Conservation (phyloP, 1,140 invertebrate genomes). For the Grapholita molesta region DNA sequence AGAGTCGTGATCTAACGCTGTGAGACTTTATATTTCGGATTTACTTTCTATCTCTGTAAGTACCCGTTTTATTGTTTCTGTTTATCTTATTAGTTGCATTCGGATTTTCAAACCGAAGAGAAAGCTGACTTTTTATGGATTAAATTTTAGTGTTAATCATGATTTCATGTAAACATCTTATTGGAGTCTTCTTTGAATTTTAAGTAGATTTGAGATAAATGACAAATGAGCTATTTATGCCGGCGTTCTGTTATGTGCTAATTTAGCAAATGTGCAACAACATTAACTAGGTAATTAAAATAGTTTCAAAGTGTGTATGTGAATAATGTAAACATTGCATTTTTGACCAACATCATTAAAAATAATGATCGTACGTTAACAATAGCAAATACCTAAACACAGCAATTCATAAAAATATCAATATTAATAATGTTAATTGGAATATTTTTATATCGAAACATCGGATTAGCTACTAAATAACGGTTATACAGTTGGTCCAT, state of each 20-base stretch:
- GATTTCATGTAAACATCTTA: neutral
- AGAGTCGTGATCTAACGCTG: conserved; percentile 57
- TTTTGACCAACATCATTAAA: conserved; percentile 10
- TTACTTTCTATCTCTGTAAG: conserved; percentile 76
- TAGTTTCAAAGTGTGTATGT: neutral
- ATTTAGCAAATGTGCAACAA: neutral
- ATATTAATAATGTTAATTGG: conserved; percentile 23
- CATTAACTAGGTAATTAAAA: neutral
- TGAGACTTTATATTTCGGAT: conserved; percentile 64
- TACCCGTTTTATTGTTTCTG: conserved; percentile 67
- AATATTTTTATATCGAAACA: conserved; percentile 28
- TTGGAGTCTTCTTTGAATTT: neutral
- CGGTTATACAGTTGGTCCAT: conserved; percentile 23
- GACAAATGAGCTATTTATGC: neutral
- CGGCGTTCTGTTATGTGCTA: neutral
- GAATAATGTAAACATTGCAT: neutral
- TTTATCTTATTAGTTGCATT: conserved; percentile 49
- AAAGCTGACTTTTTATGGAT: conserved; percentile 40
- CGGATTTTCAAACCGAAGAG: conserved; percentile 37
- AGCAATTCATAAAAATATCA: too few species aligned
- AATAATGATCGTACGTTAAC: conserved; percentile 19
- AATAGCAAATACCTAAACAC: conserved; percentile 24
- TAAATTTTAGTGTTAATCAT: neutral
- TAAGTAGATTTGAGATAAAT: neutral
- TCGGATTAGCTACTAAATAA: conserved; percentile 19